A percentile compares a stretch with the other conserved stretches of the same genome.
These are phyloP conservation scores for Corapipo altera DNA, from an alignment of 2,113 vertebrate species.

Conservation along the genomic window DNA sequence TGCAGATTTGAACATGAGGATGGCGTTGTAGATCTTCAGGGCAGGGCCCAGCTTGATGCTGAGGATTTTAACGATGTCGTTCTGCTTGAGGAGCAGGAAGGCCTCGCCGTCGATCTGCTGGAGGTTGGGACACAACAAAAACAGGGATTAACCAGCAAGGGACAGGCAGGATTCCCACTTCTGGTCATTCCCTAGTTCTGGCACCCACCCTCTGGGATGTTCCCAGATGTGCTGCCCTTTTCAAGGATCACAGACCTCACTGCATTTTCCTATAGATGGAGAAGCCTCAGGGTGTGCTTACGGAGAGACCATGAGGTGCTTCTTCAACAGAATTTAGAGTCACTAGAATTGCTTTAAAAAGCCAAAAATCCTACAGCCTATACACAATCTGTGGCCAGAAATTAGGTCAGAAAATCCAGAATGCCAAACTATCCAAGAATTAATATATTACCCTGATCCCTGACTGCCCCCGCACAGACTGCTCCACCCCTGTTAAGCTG, in stretches of 20 bases:
- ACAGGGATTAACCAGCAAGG: neutral
- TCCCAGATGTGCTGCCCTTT: neutral
- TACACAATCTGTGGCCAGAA: neutral
- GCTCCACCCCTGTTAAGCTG: neutral
- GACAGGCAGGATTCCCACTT: neutral
- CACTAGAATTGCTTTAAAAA: neutral
- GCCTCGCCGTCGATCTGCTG: slow-evolving; percentile 93
- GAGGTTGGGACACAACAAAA: neutral
- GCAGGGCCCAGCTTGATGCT: slow-evolving; percentile 91
- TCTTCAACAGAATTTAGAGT: neutral
- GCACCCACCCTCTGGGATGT: neutral
- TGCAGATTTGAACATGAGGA: slow-evolving; percentile 88
- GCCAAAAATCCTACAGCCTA: neutral
- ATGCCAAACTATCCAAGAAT: neutral
- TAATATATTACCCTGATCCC: neutral
- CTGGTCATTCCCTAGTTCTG: neutral
- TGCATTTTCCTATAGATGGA: neutral
- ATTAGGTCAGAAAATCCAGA: neutral
- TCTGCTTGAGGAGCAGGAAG: slow-evolving; percentile 92
- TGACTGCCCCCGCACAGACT: neutral
- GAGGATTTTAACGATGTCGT: slow-evolving; percentile 90
- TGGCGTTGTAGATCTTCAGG: slow-evolving; percentile 92
- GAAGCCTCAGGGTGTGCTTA: neutral
- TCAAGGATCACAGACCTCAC: neutral
- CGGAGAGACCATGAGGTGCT: neutral